Base-by-base conservation (phyloP, 2,113 vertebrate species). In the Lepisosteus osseus region DNA sequence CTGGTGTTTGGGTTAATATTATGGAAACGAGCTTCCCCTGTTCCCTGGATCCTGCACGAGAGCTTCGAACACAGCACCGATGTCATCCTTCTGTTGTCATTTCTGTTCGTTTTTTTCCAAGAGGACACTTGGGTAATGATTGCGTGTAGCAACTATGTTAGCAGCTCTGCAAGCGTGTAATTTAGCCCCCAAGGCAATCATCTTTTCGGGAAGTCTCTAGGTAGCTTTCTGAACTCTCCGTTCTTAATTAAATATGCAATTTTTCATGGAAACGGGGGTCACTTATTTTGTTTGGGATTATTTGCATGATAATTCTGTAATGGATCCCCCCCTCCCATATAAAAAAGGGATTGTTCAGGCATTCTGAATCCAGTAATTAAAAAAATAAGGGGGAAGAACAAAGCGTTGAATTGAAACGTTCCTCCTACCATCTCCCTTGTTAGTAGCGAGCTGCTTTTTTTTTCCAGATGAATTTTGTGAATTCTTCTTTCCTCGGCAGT, bases 241-340 rank as follows among this genome's bases (percentile, higher is more conserved):
- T 92, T 95, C 92, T 93, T 95, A 95, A 95, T 96, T 96, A 95
- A 95, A 95, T 95, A 96, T 96, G 94, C 95, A 96, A 91, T 92
- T 95, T 95, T 93, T 94, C 93, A 94, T 89, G 85, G 90, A 93
- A 94, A 94, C 92, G 81, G 91, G 93, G 93, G 93, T 95, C 92
- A 94, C 92, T 94, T 93, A 92, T 94, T 93, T 94, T 92, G 88
- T 92, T 91, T 63, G 7, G 12, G 11, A 14, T 54, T 74, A 64
- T 73, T 92, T 90, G 89, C 89, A 91, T 93, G 92, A 91, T 92
- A 94, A 93, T 94, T 89, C 93, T 92, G 91, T 93, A 90, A 89
- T 89, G 87, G 86, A 89, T 67, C 44, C 43, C 51, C 59, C 9
- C 47, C 45, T 6, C 29, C 56, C 65, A 57, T 41, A 42, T 77